Percentiles rank a stretch among this genome's conserved stretches.
Conservation (phyloP, 2,113 vertebrate species). For the Micromys minutus region DNA sequence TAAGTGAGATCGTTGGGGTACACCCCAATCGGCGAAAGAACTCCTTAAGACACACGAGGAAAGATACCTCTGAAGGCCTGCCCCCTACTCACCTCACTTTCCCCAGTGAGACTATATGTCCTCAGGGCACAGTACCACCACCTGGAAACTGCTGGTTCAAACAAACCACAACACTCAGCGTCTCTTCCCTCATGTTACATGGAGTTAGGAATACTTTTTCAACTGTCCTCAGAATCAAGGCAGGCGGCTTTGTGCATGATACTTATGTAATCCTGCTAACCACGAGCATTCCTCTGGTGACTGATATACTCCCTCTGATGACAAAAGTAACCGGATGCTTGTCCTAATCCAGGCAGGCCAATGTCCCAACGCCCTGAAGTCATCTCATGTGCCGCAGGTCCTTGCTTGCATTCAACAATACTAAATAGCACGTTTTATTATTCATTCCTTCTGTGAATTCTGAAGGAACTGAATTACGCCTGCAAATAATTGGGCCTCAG, state of each 20-base stretch:
- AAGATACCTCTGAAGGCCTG: not conserved
- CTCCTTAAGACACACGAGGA: not conserved
- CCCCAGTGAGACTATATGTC: not conserved
- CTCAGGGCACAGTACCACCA: rapidly evolving
- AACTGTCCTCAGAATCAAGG: not conserved
- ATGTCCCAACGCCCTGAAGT: not conserved
- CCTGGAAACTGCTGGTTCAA: not conserved
- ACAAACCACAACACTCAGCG: not conserved
- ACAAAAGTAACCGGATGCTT: no score
- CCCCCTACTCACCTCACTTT: not conserved
- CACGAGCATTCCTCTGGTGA: not conserved
- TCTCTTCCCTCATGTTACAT: not conserved
- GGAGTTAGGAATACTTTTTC: not conserved
- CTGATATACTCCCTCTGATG: not conserved
- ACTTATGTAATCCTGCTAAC: not conserved
- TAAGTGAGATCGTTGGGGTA: not conserved
- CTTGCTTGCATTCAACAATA: constrained; percentile 43
- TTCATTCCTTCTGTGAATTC: constrained; percentile 56
- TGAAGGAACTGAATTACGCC: constrained; percentile 73
- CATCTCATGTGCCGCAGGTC: not conserved
- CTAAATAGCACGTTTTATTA: constrained; percentile 61
- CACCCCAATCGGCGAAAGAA: not conserved
- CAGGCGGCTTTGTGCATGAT: not conserved
- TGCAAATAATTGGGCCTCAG: constrained; percentile 36
- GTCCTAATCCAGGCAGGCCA: not conserved